Percentiles rank a stretch among this genome's conserved stretches.
phyloP scores from a whole-genome alignment of 2,797 vertebrate genomes.

The Acipenser oxyrinchus region DNA sequence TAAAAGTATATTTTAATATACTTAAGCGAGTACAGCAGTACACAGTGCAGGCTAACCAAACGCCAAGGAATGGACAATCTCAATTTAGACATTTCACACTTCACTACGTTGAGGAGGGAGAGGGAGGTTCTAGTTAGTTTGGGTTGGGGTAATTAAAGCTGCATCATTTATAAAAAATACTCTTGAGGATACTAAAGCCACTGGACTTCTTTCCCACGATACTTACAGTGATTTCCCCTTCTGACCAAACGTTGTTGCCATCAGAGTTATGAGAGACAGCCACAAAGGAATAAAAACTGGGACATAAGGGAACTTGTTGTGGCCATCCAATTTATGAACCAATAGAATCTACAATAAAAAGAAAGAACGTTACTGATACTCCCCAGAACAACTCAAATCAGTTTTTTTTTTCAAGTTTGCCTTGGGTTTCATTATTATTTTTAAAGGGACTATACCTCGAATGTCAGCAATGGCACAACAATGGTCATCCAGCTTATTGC shows the following conservation, averaged over 20 bases:
- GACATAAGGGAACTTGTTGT: conserved; percentile 84
- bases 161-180: no score
- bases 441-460: conserved; percentile 50
- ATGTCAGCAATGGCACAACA: conserved; percentile 86
- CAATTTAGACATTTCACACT: no score
- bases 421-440: no score
- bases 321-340: conserved; percentile 86
- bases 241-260: conserved; percentile 95
- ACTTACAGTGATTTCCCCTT: conserved; percentile 98
- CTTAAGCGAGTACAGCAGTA: no score
- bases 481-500: conserved; percentile 96
- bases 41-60: no score
- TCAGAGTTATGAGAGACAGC: conserved; percentile 92
- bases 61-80: no score
- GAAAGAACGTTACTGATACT: not conserved
- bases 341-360: conserved; percentile 74
- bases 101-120: no score
- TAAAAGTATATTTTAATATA: no score
- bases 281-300: conserved; percentile 94
- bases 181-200: no score
- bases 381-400: conserved; percentile 49
- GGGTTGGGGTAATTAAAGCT: no score
- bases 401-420: no score
- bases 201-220: not conserved
- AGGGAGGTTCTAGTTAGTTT: no score